A percentile compares a stretch with the other conserved stretches of the same genome.
phyloP scores from a whole-genome alignment of 2,113 vertebrate genomes.

The Spea bombifrons region DNA sequence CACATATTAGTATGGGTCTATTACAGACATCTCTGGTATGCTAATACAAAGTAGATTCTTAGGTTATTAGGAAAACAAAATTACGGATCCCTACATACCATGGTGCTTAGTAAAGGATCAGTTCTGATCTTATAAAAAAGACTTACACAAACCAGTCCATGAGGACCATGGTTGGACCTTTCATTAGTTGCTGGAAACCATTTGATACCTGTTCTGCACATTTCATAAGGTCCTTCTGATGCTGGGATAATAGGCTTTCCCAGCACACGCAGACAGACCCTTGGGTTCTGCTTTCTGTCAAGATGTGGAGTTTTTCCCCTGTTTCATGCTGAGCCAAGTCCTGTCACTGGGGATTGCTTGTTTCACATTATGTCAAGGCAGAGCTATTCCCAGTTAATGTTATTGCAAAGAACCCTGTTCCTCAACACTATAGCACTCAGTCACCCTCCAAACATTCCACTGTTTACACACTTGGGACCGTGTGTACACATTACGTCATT shows the following conservation, averaged over 20 bases:
- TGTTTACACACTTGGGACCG: constrained; percentile 27
- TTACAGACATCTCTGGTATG: not conserved
- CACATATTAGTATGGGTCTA: constrained; percentile 3
- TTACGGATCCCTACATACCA: constrained; percentile 5
- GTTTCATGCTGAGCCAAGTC: constrained; percentile 39
- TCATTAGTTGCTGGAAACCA: constrained; percentile 11
- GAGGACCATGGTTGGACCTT: constrained; percentile 10
- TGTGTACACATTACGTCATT: constrained; percentile 37
- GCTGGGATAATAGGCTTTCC: constrained; percentile 34
- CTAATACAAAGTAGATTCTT: not conserved
- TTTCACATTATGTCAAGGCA: constrained; percentile 45
- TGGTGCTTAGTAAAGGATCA: constrained; percentile 13
- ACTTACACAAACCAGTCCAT: constrained; percentile 27
- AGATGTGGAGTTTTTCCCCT: constrained; percentile 31
- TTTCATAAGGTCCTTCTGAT: constrained; percentile 26
- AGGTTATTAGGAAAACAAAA: not conserved
- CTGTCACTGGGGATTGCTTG: constrained; percentile 40
- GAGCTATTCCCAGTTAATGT: constrained; percentile 44
- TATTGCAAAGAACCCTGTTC: constrained; percentile 31
- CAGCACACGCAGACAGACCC: constrained; percentile 23
- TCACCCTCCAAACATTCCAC: constrained; percentile 30
- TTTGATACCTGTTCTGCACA: constrained; percentile 34
- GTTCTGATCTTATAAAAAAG: constrained; percentile 19
- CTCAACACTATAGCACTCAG: constrained; percentile 34
- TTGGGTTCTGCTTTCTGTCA: constrained; percentile 40